phyloP scores from a whole-genome alignment of 2,797 vertebrate genomes.

The Anguilla obscura region DNA sequence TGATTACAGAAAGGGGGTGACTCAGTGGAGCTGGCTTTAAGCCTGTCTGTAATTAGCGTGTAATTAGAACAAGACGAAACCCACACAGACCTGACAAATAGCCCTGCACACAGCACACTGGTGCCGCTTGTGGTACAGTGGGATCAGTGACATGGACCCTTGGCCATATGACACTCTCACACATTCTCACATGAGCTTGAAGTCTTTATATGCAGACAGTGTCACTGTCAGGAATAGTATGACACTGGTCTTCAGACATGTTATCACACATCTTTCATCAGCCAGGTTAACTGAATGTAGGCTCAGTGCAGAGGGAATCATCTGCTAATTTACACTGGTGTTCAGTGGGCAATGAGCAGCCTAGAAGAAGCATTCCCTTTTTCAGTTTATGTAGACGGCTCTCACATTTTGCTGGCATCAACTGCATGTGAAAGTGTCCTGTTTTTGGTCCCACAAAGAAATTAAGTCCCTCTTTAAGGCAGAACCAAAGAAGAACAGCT shows the following conservation, averaged over 20 bases:
- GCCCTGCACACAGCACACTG: not conserved
- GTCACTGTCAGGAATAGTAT: not conserved
- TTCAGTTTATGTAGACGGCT: not conserved
- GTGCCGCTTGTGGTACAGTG: not conserved
- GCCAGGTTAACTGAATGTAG: conserved; percentile 10
- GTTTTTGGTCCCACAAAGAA: not conserved
- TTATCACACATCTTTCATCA: not conserved
- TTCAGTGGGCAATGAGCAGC: not conserved
- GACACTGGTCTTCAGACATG: not conserved
- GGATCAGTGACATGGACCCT: not conserved
- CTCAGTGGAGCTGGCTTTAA: conserved; percentile 4
- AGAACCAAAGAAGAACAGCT: not conserved
- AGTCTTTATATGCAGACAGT: no score
- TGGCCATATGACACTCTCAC: not conserved
- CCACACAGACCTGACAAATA: conserved; percentile 4
- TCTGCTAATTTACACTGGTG: not conserved
- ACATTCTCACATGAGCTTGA: not conserved
- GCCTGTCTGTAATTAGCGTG: conserved; percentile 21
- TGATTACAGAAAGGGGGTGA: not conserved
- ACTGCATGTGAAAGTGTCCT: not conserved
- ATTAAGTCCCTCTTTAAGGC: not conserved
- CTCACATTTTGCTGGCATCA: not conserved
- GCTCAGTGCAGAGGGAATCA: not conserved
- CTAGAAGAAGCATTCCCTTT: not conserved
- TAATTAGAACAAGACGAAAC: conserved; percentile 25